Evolutionary conservation across 1,140 invertebrate genomes (phyloP), one percentile per base, ranked within the genome.

Genomic region (Apocrypta bakeri): DNA sequence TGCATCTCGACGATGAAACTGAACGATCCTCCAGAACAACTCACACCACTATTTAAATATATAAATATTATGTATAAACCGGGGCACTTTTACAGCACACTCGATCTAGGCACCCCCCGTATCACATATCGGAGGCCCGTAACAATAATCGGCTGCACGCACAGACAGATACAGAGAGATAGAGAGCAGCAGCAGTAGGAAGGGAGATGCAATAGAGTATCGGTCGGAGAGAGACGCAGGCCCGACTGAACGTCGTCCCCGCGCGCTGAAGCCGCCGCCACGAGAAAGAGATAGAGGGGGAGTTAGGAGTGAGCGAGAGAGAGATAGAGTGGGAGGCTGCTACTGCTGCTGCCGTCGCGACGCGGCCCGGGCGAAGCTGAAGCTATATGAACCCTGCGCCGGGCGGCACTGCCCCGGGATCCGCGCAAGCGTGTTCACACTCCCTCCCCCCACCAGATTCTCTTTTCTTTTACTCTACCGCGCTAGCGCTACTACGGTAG

Each of bases 341-440:
- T 85, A 84, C 84, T 85, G 71, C 81, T 85, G 81, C 88, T 86
- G 87, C 87, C 88, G 87, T 88, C 87, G 87, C 88, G 90, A 90
- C 90, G 78, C 78, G 90, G 89, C 91, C 90, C 91, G 91, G 91
- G 90, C 91, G 91, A 91, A 92, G 91, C 91, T 92, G 63, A 66
- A 66, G 63, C 48, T 56, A 56, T 91, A 84, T 83, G 89, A 91
- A 91, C 90, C 89, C 90, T 87, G 87, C 84, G 25, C 68, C 69
- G 89, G 89, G 89, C 91, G 90, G 89, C 89, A 91, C 90, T 91
- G 89, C 89, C 77, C 78, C 78, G 78, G 78, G 78, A 89, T 90
- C 85, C 90, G 90, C 91, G 91, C 91, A 91, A 87, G 91, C 91
- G 90, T 89, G 86, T 87, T 90, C 88, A 87, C 87, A 86, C 89